Evolutionary conservation across 2,797 vertebrate species (phyloP), one percentile per base, ranked within the genome.

Genomic region (Myotis daubentonii): DNA sequence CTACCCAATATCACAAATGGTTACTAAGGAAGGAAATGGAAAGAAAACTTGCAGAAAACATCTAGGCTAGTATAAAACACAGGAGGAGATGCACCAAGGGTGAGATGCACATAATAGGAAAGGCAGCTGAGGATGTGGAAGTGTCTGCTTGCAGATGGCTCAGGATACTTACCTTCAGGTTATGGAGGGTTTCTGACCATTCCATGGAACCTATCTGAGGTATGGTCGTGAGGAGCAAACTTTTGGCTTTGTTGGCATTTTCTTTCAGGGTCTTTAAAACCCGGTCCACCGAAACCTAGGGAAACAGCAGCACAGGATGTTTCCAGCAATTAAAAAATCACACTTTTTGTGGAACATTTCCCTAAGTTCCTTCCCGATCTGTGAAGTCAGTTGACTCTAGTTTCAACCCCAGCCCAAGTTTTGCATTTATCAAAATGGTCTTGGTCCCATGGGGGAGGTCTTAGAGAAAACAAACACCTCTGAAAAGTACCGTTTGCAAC

Each of bases 171-270:
- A 99, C 99, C 98, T 99, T 99, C 93, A 99, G 97, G 93, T 96
- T 97, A 83, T 98, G 98, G 57, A 99, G 98, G 23, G 99, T 99
- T 93, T 98, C 98, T 16, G 98, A 97, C 99, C 99, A 99, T 94
- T 99, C 99, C 99, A 99, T 99, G 94, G 99, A 99, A 93, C 98
- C 99, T 97, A 99, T 99, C 94, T 99, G 99, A 74, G 99, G 99
- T 97, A 99, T 99, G 30, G 99, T 98, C 5, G 98, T 99, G n/a
- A 99, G 98, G 82, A 99, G 98, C 96, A 99, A 98, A 96, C 99
- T 99, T 92, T 99, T 99, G 85, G 99, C 99, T 98, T 99, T 99
- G 98, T 99, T 99, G 19, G 99, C 99, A 53, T 99, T 99, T 96
- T 99, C 99, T 94, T 99, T 99, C 98, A 99, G 99, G 0, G 98